phyloP scores from a whole-genome alignment of 2,888 invertebrate species.

The Cryptus viduatorius region DNA sequence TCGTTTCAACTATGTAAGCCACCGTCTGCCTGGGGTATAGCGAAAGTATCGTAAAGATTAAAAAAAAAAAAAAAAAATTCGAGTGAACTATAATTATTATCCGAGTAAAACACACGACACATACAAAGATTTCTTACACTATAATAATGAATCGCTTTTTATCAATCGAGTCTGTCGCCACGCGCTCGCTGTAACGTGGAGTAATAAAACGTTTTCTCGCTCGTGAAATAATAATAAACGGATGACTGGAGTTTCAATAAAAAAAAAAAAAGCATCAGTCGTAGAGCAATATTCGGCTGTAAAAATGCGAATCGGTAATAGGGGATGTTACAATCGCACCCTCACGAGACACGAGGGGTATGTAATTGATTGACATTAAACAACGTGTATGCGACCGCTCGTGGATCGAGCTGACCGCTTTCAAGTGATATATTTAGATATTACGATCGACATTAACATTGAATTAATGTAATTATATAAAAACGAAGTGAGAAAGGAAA shows the following conservation, averaged over 20 bases:
- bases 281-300: slow-evolving; percentile 43
- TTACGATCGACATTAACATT: slow-evolving; percentile 71
- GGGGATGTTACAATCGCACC: slow-evolving; percentile 70
- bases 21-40: slow-evolving; percentile 67
- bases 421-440: slow-evolving; percentile 80
- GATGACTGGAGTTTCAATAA: slow-evolving; percentile 2
- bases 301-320: slow-evolving; percentile 64
- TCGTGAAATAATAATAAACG: slow-evolving; percentile 46
- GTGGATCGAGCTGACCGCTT: slow-evolving; percentile 80
- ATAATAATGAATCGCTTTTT: slow-evolving; percentile 54
- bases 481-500: slow-evolving; percentile 38
- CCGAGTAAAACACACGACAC: slow-evolving; percentile 16
- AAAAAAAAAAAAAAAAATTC: slow-evolving; percentile 58
- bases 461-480: slow-evolving; percentile 62
- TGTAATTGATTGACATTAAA: slow-evolving; percentile 59
- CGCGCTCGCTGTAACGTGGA: slow-evolving; percentile 17
- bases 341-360: slow-evolving; percentile 67
- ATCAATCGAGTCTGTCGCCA: slow-evolving; percentile 30
- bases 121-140: slow-evolving; percentile 42
- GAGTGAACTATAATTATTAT: slow-evolving; percentile 39
- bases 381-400: slow-evolving; percentile 75
- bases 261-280: neutral
- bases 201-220: slow-evolving; percentile 36
- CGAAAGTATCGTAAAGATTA: slow-evolving; percentile 54
- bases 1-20: slow-evolving; percentile 39